A percentile compares a stretch with the other conserved stretches of the same genome.
Evolutionary conservation across 1,140 invertebrate genomes (phyloP).

Genomic region (Drosophila auraria): DNA sequence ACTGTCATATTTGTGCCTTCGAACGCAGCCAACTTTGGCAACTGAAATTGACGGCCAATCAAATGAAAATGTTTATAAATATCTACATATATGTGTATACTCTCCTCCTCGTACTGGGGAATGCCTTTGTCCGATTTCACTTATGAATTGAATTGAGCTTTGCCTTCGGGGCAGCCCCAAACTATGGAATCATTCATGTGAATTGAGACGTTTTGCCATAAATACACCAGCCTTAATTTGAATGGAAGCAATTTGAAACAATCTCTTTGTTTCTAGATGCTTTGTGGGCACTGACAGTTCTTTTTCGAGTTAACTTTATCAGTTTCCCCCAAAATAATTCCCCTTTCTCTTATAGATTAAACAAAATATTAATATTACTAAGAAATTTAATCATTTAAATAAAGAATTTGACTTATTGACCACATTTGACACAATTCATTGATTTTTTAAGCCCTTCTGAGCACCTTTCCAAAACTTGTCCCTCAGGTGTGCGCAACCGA

Average conservation of each 20-base stretch:
- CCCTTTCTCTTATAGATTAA: too few relatives aligned
- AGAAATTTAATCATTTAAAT: background rate
- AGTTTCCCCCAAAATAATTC: too few relatives aligned
- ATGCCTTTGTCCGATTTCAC: slow-evolving; percentile 35
- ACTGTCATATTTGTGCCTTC: slow-evolving; percentile 48
- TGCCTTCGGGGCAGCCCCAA: slow-evolving; percentile 8
- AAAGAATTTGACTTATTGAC: slow-evolving; percentile 7
- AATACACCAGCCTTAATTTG: slow-evolving; percentile 28
- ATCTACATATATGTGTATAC: slow-evolving; percentile 11
- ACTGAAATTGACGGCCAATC: slow-evolving; percentile 82
- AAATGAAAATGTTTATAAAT: slow-evolving; percentile 69
- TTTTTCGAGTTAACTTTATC: background rate
- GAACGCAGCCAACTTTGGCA: slow-evolving; percentile 40
- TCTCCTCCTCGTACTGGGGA: background rate
- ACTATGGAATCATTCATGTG: slow-evolving; percentile 75
- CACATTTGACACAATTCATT: slow-evolving; percentile 17
- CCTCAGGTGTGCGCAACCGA: slow-evolving; percentile 17
- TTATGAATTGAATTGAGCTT: slow-evolving; percentile 56
- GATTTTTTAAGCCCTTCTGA: slow-evolving; percentile 17
- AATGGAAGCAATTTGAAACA: slow-evolving; percentile 21
- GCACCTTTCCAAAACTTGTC: slow-evolving; percentile 14
- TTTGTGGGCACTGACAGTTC: background rate
- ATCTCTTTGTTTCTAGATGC: background rate
- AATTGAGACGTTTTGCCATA: slow-evolving; percentile 50
- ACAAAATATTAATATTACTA: background rate